phyloP scores from a whole-genome alignment of 2,888 invertebrate genomes.

The Clitarchus hookeri region DNA sequence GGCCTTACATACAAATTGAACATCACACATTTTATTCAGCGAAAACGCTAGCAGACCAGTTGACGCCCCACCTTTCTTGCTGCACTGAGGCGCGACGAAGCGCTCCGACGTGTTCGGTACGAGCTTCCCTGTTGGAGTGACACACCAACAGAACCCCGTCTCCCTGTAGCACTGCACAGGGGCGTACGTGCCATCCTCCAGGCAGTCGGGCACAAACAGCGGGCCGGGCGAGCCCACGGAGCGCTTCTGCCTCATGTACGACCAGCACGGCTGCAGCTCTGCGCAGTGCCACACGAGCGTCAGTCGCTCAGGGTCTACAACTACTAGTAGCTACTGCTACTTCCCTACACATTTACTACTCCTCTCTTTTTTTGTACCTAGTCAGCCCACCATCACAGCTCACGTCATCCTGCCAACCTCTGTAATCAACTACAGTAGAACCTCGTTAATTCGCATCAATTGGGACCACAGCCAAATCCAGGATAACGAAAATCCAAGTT shows the following conservation, averaged over 20 bases:
- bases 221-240: slow-evolving; percentile 56
- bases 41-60: background rate
- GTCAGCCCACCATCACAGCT: no score
- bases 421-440: no score
- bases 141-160: slow-evolving; percentile 87
- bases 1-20: no score
- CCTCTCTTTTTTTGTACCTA: no score
- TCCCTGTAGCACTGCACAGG: slow-evolving; percentile 82
- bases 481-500: no score
- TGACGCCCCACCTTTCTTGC: slow-evolving; percentile 46
- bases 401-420: no score
- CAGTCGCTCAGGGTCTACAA: no score
- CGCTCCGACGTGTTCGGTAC: slow-evolving; percentile 78
- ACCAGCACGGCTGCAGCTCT: slow-evolving; percentile 56
- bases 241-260: slow-evolving; percentile 46
- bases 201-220: slow-evolving; percentile 76
- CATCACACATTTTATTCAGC: background rate
- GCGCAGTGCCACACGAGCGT: slow-evolving; percentile 25
- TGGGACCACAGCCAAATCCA: no score
- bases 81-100: slow-evolving; percentile 72
- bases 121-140: slow-evolving; percentile 80
- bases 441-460: no score
- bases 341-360: no score
- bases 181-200: slow-evolving; percentile 81
- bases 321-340: no score